Evolutionary conservation across 2,888 invertebrate species (phyloP).

Genomic region (Pristionchus maxplancki): DNA sequence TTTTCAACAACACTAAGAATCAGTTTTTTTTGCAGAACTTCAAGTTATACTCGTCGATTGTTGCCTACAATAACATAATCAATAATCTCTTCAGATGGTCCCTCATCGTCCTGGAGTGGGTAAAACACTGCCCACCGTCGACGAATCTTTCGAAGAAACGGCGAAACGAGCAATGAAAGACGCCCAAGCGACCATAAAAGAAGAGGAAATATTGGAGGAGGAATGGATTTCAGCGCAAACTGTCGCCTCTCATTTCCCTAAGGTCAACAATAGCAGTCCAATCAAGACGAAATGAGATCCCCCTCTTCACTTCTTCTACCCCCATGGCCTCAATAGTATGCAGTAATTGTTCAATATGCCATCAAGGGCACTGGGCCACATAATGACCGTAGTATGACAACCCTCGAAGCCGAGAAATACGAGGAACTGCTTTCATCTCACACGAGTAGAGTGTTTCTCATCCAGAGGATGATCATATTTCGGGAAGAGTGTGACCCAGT

Average conservation of each 20-base stretch:
- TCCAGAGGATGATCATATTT: too few species aligned
- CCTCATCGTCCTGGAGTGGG: neutral
- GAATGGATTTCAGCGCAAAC: slow-evolving; percentile 8
- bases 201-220: slow-evolving; percentile 27
- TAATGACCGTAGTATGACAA: too few species aligned
- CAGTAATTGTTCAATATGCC: neutral
- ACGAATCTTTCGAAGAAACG: slow-evolving; percentile 30
- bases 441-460: too few species aligned
- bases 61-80: too few species aligned
- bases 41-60: too few species aligned
- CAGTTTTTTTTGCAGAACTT: too few species aligned
- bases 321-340: neutral
- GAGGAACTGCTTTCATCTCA: too few species aligned
- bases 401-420: too few species aligned
- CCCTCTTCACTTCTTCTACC: neutral
- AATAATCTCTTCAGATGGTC: neutral
- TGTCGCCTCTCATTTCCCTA: neutral
- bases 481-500: neutral
- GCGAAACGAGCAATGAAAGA: slow-evolving; percentile 45
- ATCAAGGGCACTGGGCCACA: neutral
- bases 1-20: too few species aligned
- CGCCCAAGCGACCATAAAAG: slow-evolving; percentile 41
- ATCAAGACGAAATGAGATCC: slow-evolving; percentile 3
- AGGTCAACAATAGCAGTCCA: neutral
- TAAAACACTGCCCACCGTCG: neutral